Evolutionary conservation across 2,888 invertebrate species (phyloP), one percentile per base, ranked within the genome.

Genomic region (Drosophila tanythrix): DNA sequence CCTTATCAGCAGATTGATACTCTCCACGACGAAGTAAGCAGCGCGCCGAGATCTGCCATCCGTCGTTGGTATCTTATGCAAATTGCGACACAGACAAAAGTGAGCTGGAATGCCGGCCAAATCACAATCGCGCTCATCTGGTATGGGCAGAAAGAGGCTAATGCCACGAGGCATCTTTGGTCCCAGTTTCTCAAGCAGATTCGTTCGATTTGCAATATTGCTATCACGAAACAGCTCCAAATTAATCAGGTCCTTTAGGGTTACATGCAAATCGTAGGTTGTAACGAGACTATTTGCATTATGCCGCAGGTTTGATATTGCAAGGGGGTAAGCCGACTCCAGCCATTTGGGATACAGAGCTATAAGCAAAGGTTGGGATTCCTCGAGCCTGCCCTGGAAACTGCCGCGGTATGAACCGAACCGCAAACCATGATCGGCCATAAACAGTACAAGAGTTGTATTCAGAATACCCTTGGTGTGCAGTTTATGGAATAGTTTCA

Each of bases 351-450:
- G 98, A 63, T 97, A 91, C 6, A 95, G 92, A 3, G 97, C 92
- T 81, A 96, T 95, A 36, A 97, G 93, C 74, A 97, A 95, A 0
- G 98, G 98, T 64, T 98, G 94, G 60, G 98, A 95, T 91, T 97
- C 98, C 92, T 98, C 98, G 82, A 97, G 93, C 84, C 95, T 94
- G 2, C 97, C 97, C 93, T 97, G 97, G 91, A 96, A 96, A 0
- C 97, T 97, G 21, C 78, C 62, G 13, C 97, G 94, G 77, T 97
- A 97, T 8, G 94, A 94, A 1, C 98, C 98, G 95, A 96, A 97
- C 69, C 98, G 94, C 61, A 97, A 95, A 0, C 98, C 98, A 89
- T 98, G 98, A 91, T 98, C 98, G 92, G 98, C 97, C 93, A 97
- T 94, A 15, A 97, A 91, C 55, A 97, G 93, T 3, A 96, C 82